Conservation (phyloP, 1,140 invertebrate genomes). For the Drosophila teissieri region DNA sequence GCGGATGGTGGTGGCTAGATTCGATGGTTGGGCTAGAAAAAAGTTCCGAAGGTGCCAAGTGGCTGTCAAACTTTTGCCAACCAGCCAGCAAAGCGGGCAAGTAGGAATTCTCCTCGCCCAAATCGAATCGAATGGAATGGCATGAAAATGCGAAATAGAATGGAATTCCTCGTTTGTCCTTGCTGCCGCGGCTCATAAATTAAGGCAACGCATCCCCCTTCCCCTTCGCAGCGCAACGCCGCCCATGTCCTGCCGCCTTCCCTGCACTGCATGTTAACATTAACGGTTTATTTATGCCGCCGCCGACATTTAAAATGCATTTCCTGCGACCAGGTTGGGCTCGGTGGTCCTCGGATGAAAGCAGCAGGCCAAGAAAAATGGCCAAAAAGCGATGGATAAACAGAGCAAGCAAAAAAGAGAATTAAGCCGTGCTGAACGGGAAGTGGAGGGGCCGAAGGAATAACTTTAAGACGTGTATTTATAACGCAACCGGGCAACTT, state of each 20-base stretch:
- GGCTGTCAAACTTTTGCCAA: constrained; percentile 77
- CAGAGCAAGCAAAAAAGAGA: constrained; percentile 5
- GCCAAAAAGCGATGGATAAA: constrained; percentile 27
- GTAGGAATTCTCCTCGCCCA: constrained; percentile 34
- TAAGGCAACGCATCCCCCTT: constrained; percentile 34
- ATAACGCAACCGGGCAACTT: constrained; percentile 61
- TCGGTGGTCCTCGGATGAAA: constrained; percentile 21
- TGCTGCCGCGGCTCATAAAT: constrained; percentile 71
- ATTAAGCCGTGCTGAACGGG: neutral
- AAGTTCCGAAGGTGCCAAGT: constrained; percentile 78
- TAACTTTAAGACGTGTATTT: constrained; percentile 69
- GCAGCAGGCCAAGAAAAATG: constrained; percentile 32
- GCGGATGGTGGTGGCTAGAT: constrained; percentile 3
- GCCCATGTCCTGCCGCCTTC: neutral
- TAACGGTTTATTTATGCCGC: constrained; percentile 77
- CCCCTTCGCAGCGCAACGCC: too few species aligned
- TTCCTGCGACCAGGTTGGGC: constrained; percentile 50
- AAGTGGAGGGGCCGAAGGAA: constrained; percentile 25
- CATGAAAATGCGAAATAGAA: constrained; percentile 60
- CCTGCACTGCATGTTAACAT: constrained; percentile 57
- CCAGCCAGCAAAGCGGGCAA: too few species aligned
- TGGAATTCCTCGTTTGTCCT: constrained; percentile 53
- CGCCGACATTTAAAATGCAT: constrained; percentile 78
- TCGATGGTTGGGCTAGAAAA: constrained; percentile 24
- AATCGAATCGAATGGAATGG: constrained; percentile 73